These are phyloP conservation scores for Pungitius pungitius DNA, from an alignment of 2,113 vertebrate species.

Conservation along the genomic window DNA sequence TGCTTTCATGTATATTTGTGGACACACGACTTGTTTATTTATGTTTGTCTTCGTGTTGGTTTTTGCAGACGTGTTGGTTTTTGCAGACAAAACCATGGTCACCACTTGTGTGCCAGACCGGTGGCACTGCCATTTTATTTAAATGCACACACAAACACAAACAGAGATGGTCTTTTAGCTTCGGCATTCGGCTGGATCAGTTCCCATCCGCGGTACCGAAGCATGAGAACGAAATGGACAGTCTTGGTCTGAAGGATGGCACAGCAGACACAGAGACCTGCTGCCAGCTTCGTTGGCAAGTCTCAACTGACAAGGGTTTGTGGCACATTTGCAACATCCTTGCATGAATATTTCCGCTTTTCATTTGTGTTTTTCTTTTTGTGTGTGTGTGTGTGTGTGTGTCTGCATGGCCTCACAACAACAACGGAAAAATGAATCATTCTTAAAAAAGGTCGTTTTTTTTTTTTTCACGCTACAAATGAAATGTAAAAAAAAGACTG, in stretches of 20 bases:
- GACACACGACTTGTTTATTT: too few relatives aligned
- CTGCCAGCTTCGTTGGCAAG: conserved; percentile 67
- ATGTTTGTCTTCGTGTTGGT: not conserved
- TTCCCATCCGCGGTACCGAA: conserved; percentile 67
- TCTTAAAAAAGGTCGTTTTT: conserved; percentile 17
- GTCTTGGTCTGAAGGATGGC: conserved; percentile 65
- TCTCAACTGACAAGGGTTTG: conserved; percentile 64
- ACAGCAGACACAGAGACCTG: conserved; percentile 61
- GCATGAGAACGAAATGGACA: conserved; percentile 81
- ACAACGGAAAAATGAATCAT: conserved; percentile 39
- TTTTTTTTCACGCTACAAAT: not conserved
- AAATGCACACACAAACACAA: not conserved
- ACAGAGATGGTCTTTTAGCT: conserved; percentile 40
- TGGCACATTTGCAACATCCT: conserved; percentile 62
- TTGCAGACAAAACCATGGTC: conserved; percentile 37
- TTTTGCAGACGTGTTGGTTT: conserved; percentile 7
- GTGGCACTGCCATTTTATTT: conserved; percentile 24
- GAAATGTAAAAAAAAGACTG: not conserved
- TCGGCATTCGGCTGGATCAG: conserved; percentile 59
- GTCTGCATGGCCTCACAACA: not conserved
- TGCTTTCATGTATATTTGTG: not conserved
- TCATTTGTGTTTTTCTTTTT: conserved; percentile 28
- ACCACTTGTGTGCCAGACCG: conserved; percentile 33
- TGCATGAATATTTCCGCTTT: conserved; percentile 60
- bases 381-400: not conserved